phyloP scores from a whole-genome alignment of 2,113 vertebrate species.

The Clinocottus analis region DNA sequence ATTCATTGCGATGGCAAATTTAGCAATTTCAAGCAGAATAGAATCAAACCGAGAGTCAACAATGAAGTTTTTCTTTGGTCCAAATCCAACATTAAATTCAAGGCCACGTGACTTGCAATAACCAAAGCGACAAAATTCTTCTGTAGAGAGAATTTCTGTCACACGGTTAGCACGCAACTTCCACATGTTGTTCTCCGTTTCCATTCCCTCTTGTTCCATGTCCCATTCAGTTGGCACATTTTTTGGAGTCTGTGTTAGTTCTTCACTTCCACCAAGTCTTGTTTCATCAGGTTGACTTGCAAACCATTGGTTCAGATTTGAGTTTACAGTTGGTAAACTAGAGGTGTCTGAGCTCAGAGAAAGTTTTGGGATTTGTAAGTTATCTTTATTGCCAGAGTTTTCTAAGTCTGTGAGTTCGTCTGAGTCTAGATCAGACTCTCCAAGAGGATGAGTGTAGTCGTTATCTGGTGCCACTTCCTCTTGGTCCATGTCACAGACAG shows the following conservation, averaged over 20 bases:
- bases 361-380: neutral
- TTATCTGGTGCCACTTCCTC: neutral
- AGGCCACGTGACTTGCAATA: no score
- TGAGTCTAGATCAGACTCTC: slow-evolving; percentile 5
- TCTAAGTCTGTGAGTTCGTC: no score
- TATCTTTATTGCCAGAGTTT: neutral
- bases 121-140: no score
- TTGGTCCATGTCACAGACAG: neutral
- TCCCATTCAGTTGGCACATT: neutral
- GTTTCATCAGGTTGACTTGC: slow-evolving; percentile 3
- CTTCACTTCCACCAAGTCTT: neutral
- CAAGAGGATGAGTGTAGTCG: neutral
- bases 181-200: neutral
- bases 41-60: no score
- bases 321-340: neutral
- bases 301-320: neutral
- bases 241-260: neutral
- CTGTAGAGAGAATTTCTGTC: no score
- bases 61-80: no score
- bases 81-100: no score
- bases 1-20: no score
- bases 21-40: no score
- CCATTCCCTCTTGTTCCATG: neutral
- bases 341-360: neutral
- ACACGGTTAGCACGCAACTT: no score